Conservation (phyloP, 2,113 vertebrate species). For the Tichodroma muraria region DNA sequence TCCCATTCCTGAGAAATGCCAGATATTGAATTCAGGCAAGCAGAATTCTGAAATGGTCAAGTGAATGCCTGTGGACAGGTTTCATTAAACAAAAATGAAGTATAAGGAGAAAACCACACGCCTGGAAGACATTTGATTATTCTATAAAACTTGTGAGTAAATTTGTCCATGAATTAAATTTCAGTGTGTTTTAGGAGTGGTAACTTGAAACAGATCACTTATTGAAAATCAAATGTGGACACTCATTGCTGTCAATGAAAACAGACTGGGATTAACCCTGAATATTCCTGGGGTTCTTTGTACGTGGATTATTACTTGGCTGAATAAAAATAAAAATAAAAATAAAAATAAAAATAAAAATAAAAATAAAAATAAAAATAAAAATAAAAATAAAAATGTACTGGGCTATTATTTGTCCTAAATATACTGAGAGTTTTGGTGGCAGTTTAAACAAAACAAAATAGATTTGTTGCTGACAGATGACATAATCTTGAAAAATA, state of each 20-base stretch:
- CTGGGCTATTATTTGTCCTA: not conserved
- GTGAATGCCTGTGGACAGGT: not conserved
- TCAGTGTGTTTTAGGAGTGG: not conserved
- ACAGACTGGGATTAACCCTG: not conserved
- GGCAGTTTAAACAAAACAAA: not conserved
- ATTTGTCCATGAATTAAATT: not conserved
- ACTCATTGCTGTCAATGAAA: not conserved
- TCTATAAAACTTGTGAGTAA: not conserved
- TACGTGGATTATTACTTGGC: not conserved
- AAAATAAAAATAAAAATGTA: not conserved
- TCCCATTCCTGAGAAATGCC: not conserved
- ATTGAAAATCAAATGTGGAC: not conserved
- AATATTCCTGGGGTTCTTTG: not conserved
- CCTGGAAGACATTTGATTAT: not conserved
- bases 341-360: no score
- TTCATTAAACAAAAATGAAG: not conserved
- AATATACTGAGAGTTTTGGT: not conserved
- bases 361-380: not conserved
- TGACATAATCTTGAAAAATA: not conserved
- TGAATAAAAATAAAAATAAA: not conserved
- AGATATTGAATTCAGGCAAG: not conserved
- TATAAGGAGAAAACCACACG: not conserved
- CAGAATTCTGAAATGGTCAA: not conserved
- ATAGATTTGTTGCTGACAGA: not conserved
- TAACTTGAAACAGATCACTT: not conserved